Evolutionary conservation across 2,113 vertebrate genomes (phyloP), one percentile per base, ranked within the genome.

Genomic region (Thalassoma bifasciatum): DNA sequence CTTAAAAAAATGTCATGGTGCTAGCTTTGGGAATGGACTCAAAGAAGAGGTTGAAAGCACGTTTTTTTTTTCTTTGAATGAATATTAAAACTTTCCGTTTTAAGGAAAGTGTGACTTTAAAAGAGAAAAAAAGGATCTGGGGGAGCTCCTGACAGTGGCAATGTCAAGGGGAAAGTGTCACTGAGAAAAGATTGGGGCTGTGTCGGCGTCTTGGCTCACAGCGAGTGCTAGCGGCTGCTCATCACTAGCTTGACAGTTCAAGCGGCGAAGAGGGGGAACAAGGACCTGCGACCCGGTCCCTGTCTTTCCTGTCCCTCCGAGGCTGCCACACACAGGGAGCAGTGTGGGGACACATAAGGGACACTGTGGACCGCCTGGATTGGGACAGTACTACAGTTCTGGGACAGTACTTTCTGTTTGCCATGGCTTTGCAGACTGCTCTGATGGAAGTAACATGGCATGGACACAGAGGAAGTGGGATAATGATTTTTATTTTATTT

Each of bases 1-100:
- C 93, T 94, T 90, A 91, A 93, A 92, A 91, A 91, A 93, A 93
- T 94, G 93, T 92, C 92, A 94, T 94, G 94, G 94, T 95, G 94
- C 94, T 94, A 94, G 93, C 93, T 94, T 94, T 94, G 93, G 91
- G 91, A 93, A 94, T 85, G 90, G 92, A 94, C 93, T 93, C 89
- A 89, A 93, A 93, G 92, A 93, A 92, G 88, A 93, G 92, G 88
- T 92, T 91, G 88, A 93, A 92, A 91, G 93, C 91, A 94, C 84
- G 92, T 89, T 92, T 91, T 91, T 75, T n/a, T 92, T 93, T 91
- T 87, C 79, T 92, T 94, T 90, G 75, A 93, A 93, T 92, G 87
- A 92, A 91, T 89, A 92, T 92, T 93, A 91, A 92, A 91, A 89
- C 94, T 95, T 95, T 94, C 94, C 92, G 93, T 95, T 95, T 95